Base-by-base conservation (phyloP, 64 coral and sea anemone genomes). In the Astreopora myriophthalma region DNA sequence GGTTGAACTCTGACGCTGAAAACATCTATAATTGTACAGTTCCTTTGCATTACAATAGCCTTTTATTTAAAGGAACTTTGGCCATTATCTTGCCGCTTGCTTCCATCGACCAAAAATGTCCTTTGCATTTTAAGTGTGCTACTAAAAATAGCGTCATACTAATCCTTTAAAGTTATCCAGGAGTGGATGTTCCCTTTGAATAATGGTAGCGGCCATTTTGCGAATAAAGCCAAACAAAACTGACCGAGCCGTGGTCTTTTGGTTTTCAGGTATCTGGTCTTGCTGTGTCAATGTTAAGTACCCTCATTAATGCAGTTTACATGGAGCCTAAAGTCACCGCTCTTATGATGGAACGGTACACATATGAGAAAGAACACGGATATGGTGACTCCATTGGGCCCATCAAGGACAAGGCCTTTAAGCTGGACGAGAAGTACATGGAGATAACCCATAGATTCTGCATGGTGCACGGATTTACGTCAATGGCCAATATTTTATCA, bases 381-480 rank as follows among this genome's bases (percentile, higher is more conserved):
- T 93, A 79, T 63, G 94, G 94, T 10, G 44, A 89, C 34, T 91
- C 93, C 64, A 70, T 96, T 26, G 94, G 94, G 23, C 91, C 94
- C 14, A 86, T 96, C 42, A 84, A 93, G 38, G 84, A 96, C 28
- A 35, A 89, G 20, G 63, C 88, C 48, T 71, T 89, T 34, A 85
- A 89, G 69, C 66, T 29, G 49, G 86, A 93, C 25, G 89, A 85
- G 14, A 93, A 85, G 29, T 96, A 96, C 35, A 13, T 93, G 6
- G 42, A 48, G 39, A 89, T 96, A 16, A 96, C 94, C 14, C 76
- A 72, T 25, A 51, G 62, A 22, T 96, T 96, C 49, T 78, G 90
- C 1, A 76, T 52, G 6, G 91, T 89, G 1, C 94, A 96, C 46
- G 94, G 94, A 1, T 96, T 92, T 17, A 93, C 94, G 2, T 93